These are phyloP conservation scores for Dromiciops gliroides DNA, from an alignment of 2,113 vertebrate species.

Conservation along the genomic window DNA sequence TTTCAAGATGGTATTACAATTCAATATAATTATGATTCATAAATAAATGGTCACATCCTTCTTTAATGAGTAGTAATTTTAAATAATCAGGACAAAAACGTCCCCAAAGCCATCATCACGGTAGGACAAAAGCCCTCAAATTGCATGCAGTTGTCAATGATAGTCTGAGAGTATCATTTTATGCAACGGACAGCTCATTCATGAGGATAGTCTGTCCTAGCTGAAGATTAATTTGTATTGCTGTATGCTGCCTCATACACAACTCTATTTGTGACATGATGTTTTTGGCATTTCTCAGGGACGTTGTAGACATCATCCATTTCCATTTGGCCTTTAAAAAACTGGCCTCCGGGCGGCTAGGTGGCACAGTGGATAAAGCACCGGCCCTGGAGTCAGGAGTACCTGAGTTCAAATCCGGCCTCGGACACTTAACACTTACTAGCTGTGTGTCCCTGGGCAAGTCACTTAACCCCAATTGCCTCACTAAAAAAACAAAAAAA, in stretches of 20 bases:
- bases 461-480: no score
- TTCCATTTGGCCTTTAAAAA: constrained; percentile 29
- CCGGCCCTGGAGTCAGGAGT: no score
- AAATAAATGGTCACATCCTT: neutral
- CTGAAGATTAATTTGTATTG: constrained; percentile 4
- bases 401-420: no score
- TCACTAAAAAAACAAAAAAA: no score
- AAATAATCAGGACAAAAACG: neutral
- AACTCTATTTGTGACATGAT: neutral
- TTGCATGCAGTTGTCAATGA: neutral
- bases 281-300: constrained; percentile 46
- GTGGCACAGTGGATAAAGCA: no score
- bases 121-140: neutral
- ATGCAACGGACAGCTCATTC: neutral
- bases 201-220: neutral
- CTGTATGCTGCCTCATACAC: neutral
- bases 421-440: no score
- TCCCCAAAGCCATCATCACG: constrained; percentile 12
- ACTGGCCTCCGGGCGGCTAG: no score
- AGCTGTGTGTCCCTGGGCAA: no score
- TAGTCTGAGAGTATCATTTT: neutral
- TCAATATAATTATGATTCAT: constrained; percentile 15
- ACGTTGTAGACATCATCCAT: constrained; percentile 5
- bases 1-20: neutral
- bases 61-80: neutral